phyloP scores from a whole-genome alignment of 2,888 invertebrate species.

The Orgyia antiqua region DNA sequence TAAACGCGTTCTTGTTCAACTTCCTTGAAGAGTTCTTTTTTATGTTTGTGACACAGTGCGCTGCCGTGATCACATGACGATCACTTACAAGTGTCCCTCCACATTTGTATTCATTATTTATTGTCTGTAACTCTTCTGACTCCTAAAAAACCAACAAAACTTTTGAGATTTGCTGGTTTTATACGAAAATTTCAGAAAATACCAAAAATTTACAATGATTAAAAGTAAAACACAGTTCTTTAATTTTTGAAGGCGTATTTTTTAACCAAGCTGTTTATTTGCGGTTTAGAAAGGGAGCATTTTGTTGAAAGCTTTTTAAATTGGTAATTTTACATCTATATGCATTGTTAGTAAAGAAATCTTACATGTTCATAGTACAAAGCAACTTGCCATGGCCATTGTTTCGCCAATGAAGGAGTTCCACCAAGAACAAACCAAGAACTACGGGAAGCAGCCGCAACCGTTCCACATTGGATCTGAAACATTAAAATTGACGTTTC shows the following conservation, averaged over 20 bases:
- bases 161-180: too few species aligned
- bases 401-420: not conserved
- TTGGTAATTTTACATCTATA: too few species aligned
- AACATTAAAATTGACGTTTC: not conserved
- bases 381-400: not conserved
- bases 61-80: not conserved
- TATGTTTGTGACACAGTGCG: not conserved
- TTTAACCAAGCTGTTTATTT: too few species aligned
- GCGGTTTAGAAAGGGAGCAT: too few species aligned
- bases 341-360: not conserved
- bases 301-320: too few species aligned
- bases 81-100: not conserved
- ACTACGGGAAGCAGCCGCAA: not conserved
- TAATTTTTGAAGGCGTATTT: too few species aligned
- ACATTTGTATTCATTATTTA: not conserved
- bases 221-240: too few species aligned
- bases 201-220: too few species aligned
- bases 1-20: not conserved
- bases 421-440: not conserved
- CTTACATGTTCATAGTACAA: not conserved
- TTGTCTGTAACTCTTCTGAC: conserved; percentile 1
- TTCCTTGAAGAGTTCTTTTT: conserved; percentile 5
- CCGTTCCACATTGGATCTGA: not conserved
- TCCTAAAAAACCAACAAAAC: too few species aligned
- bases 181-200: too few species aligned